phyloP scores from a whole-genome alignment of 1,140 invertebrate species.

The Lithobius niger region DNA sequence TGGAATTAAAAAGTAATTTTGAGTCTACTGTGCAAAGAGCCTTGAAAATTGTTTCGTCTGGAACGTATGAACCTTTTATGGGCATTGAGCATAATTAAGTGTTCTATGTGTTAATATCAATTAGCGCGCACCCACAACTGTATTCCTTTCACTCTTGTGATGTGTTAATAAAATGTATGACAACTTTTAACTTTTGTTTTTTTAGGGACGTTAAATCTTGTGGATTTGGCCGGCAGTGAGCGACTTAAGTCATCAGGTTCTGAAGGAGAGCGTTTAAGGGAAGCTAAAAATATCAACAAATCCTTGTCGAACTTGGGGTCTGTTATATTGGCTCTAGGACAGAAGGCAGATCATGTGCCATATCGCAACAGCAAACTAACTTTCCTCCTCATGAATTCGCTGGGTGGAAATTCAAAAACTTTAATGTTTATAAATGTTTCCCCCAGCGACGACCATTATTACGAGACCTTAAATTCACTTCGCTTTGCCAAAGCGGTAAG shows the following conservation, averaged over 20 bases:
- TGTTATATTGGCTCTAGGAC: constrained; percentile 69
- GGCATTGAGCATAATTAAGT: too few species aligned
- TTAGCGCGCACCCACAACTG: too few species aligned
- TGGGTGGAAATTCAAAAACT: constrained; percentile 85
- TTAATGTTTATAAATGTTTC: constrained; percentile 80
- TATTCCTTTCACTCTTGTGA: too few species aligned
- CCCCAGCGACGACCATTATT: constrained; percentile 64
- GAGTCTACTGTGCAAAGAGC: too few species aligned
- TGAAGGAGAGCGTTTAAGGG: constrained; percentile 53
- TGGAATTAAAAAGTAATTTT: too few species aligned
- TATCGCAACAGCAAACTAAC: constrained; percentile 86
- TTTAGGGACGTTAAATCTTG: constrained; percentile 55
- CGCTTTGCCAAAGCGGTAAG: constrained; percentile 32
- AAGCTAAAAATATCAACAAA: constrained; percentile 82
- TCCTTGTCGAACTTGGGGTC: constrained; percentile 72
- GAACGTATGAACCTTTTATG: too few species aligned
- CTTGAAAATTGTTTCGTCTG: too few species aligned
- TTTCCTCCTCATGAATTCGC: constrained; percentile 68
- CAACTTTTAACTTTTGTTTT: too few species aligned
- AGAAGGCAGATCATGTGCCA: constrained; percentile 57
- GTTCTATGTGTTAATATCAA: too few species aligned
- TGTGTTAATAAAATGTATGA: too few species aligned
- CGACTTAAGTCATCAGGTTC: constrained; percentile 64
- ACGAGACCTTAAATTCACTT: constrained; percentile 72
- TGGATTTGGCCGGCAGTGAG: constrained; percentile 88